Percentiles rank a stretch among this genome's conserved stretches.
These are phyloP conservation scores for Desmodus rotundus DNA, from an alignment of 2,113 vertebrate species.

Conservation along the genomic window DNA sequence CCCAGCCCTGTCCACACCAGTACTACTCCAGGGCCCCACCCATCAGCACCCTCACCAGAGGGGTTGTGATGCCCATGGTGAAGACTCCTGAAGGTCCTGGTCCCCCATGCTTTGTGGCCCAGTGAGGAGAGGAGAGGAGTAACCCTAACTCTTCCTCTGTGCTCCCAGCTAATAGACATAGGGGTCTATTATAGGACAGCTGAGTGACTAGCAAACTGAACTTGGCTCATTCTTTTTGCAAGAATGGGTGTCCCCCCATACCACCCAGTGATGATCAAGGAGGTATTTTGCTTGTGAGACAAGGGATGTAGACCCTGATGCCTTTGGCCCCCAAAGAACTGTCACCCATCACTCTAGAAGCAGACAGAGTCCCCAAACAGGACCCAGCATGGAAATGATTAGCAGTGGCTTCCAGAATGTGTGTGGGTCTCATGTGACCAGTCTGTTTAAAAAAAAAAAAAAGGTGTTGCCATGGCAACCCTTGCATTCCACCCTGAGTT, in stretches of 20 bases:
- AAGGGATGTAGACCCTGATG: neutral
- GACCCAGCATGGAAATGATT: neutral
- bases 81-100: neutral
- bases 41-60: neutral
- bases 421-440: slow-evolving; percentile 35
- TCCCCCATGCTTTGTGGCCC: neutral
- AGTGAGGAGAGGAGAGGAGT: neutral
- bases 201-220: neutral
- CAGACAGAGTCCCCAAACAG: neutral
- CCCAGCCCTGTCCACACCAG: neutral
- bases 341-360: neutral
- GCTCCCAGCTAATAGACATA: neutral
- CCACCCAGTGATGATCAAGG: neutral
- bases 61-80: accelerated
- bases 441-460: neutral
- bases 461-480: slow-evolving; percentile 72
- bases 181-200: neutral
- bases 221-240: neutral
- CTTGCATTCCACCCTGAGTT: slow-evolving; percentile 63
- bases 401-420: slow-evolving; percentile 35
- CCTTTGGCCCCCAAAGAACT: neutral
- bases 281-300: neutral
- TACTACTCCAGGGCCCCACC: neutral
- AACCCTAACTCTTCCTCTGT: neutral
- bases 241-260: neutral